phyloP scores from a whole-genome alignment of 1,140 invertebrate species.

The Papilio glaucus region DNA sequence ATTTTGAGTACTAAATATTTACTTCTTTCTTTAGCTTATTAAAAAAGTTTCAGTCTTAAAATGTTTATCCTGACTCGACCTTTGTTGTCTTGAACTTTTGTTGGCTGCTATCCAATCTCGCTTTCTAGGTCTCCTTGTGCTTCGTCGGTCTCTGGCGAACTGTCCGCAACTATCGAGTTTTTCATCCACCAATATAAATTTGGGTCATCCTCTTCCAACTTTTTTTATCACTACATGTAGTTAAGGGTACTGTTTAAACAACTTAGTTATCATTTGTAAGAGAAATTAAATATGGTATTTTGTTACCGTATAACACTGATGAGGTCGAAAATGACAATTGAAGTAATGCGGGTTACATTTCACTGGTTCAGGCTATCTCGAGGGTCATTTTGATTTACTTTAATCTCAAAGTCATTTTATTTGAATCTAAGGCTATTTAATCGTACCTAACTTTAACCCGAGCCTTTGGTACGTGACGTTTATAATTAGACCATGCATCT shows the following conservation, averaged over 20 bases:
- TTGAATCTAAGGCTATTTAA: too few species aligned
- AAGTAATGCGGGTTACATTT: too few species aligned
- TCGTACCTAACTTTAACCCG: too few species aligned
- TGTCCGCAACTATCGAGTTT: neutral
- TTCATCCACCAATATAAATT: neutral
- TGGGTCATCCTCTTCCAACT: neutral
- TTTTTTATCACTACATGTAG: neutral
- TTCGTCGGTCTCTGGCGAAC: neutral
- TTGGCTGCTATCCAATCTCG: neutral
- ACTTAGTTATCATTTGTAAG: too few species aligned
- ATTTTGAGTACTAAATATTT: neutral
- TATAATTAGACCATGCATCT: too few species aligned
- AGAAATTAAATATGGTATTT: too few species aligned
- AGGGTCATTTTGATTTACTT: too few species aligned
- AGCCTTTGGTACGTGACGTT: too few species aligned
- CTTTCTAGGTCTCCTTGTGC: neutral
- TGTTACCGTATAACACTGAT: too few species aligned
- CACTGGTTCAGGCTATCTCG: too few species aligned
- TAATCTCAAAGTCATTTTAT: too few species aligned
- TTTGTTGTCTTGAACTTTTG: conserved; percentile 13
- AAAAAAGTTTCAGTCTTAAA: neutral
- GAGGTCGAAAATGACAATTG: too few species aligned
- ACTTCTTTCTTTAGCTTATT: conserved; percentile 4
- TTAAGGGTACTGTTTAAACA: neutral
- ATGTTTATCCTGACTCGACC: neutral